These are phyloP conservation scores for Spilosoma lubricipeda DNA, from an alignment of 2,888 invertebrate species.

Conservation along the genomic window DNA sequence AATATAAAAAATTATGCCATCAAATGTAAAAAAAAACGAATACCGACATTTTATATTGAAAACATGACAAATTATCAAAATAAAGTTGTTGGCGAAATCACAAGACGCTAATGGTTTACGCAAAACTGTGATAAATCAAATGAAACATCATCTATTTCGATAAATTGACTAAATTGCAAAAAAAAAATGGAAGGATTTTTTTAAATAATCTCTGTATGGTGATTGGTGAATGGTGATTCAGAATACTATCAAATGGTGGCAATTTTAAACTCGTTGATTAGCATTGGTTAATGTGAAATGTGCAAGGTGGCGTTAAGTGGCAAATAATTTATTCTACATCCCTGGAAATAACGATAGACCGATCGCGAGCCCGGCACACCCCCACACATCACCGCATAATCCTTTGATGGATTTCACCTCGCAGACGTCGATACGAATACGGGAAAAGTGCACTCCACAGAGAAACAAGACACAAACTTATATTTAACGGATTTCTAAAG, in stretches of 20 bases:
- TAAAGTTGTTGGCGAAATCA: slow-evolving; percentile 22
- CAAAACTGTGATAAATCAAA: slow-evolving; percentile 16
- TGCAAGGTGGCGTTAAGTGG: slow-evolving; percentile 72
- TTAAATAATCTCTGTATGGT: slow-evolving; percentile 29
- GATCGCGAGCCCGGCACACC: slow-evolving; percentile 72
- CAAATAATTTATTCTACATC: slow-evolving; percentile 82
- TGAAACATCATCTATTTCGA: slow-evolving; percentile 23
- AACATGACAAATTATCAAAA: slow-evolving; percentile 18
- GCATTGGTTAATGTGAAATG: slow-evolving; percentile 58
- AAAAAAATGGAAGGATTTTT: slow-evolving; percentile 12
- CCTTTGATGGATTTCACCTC: slow-evolving; percentile 82
- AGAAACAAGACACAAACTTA: slow-evolving; percentile 61
- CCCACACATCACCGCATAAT: slow-evolving; percentile 66
- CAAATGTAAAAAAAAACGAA: not conserved
- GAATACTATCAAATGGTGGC: slow-evolving; percentile 28
- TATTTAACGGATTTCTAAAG: slow-evolving; percentile 28
- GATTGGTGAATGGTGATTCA: slow-evolving; percentile 33
- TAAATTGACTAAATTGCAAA: slow-evolving; percentile 19
- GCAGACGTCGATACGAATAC: slow-evolving; percentile 65
- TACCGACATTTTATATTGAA: slow-evolving; percentile 18
- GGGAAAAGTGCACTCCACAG: slow-evolving; percentile 74
- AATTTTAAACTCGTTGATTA: slow-evolving; percentile 42
- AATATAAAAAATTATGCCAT: not conserved
- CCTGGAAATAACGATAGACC: slow-evolving; percentile 75
- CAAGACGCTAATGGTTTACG: slow-evolving; percentile 22